Base-by-base conservation (phyloP, 2,797 vertebrate species). In the Nothura maculosa region DNA sequence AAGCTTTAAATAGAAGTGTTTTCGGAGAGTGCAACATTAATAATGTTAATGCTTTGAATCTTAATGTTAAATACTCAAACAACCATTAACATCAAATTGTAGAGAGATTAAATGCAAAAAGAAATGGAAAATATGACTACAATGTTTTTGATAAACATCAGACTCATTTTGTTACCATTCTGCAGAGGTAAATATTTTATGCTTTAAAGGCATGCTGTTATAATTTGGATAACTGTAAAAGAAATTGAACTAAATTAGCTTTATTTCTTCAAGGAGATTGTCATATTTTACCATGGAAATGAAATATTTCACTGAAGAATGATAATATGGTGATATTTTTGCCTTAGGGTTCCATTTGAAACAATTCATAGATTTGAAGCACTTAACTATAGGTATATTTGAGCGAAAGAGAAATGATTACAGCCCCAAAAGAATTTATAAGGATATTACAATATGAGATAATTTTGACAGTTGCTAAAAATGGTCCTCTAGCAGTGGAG, bases 1-100 rank as follows among this genome's bases (percentile, higher is more conserved):
- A 84, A 61, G n/a, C 67, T 91, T 94, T 87, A 93, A 85, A 83
- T 75, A 30, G 89, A 89, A 60, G 81, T 94, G 70, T 84, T 88
- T 95, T 85, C 70, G 84, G 60, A 70, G 60, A 86, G 69, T 85
- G 6, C 66, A 87, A 7, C 69, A 73, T 89, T 77, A 82, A 66
- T 92, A 74, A 60, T 47, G 62, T 58, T 67, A 73, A 73, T 89
- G 74, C 70, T 89, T 93, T 81, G 63, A 87, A 93, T 85, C 92
- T 70, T 85, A 87, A 0, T 75, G 57, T 36, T 89, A 77, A 91
- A 86, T 77, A 24, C 28, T 85, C 18, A 54, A 43, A 73, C 63
- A 87, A 48, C 52, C 77, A 87, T 93, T 91, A 84, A 52, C 82
- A 92, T 89, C 70, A 91, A 92, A 87, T 87, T 87, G 55, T 22